phyloP scores from a whole-genome alignment of 2,888 invertebrate genomes.

The Sphaerophoria taeniata region DNA sequence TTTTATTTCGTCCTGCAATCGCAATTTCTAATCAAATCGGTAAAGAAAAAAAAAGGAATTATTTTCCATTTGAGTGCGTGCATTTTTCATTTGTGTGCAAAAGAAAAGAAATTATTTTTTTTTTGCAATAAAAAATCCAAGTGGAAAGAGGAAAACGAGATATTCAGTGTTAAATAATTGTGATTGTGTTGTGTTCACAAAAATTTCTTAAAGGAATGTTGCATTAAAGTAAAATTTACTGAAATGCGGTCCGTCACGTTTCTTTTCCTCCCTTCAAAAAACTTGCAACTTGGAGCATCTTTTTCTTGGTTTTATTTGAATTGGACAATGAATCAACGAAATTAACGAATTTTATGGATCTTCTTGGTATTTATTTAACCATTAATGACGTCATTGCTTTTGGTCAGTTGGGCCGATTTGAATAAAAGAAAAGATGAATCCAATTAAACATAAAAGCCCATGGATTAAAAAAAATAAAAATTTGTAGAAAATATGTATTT shows the following conservation, averaged over 20 bases:
- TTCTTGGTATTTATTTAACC: not conserved
- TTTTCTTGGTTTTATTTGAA: not conserved
- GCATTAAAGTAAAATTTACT: slow-evolving; percentile 31
- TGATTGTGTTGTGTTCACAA: slow-evolving; percentile 59
- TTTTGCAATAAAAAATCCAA: slow-evolving; percentile 47
- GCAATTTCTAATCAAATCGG: not conserved
- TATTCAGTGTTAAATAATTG: slow-evolving; percentile 47
- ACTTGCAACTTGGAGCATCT: not conserved
- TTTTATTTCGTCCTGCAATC: slow-evolving; percentile 32
- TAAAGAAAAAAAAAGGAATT: slow-evolving; percentile 11
- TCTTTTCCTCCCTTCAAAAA: slow-evolving; percentile 9
- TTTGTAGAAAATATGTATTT: slow-evolving; percentile 16
- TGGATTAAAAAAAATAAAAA: slow-evolving; percentile 14
- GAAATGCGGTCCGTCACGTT: slow-evolving; percentile 65
- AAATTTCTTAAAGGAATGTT: slow-evolving; percentile 62
- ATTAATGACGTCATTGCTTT: slow-evolving; percentile 54
- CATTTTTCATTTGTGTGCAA: slow-evolving; percentile 47
- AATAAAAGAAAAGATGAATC: not conserved
- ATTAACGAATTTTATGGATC: slow-evolving; percentile 26
- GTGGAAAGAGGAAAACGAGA: slow-evolving; percentile 69
- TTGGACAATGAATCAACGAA: slow-evolving; percentile 21
- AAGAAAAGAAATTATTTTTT: slow-evolving; percentile 45
- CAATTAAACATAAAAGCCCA: no score
- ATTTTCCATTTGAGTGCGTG: slow-evolving; percentile 35
- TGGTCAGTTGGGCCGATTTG: slow-evolving; percentile 26